phyloP scores from a whole-genome alignment of 2,797 vertebrate genomes.

The Channallabes apus region DNA sequence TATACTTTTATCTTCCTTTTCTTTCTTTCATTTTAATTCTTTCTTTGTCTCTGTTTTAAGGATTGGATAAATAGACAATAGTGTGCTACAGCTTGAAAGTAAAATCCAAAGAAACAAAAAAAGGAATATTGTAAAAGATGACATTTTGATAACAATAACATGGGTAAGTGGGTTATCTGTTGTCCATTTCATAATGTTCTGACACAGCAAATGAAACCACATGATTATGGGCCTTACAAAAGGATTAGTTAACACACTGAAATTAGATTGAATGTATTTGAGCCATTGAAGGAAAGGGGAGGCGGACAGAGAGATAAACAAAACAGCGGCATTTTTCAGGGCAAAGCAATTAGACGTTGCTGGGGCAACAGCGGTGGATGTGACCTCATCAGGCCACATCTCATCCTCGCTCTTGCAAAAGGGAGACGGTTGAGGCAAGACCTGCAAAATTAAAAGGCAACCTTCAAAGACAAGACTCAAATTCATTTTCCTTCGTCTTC shows the following conservation, averaged over 20 bases:
- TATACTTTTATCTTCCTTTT: background rate
- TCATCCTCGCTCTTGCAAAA: slow-evolving; percentile 43
- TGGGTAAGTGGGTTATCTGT: background rate
- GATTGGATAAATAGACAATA: no score
- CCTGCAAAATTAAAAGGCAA: slow-evolving; percentile 56
- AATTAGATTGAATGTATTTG: slow-evolving; percentile 46
- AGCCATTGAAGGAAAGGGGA: slow-evolving; percentile 29
- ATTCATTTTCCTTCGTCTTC: slow-evolving; percentile 47
- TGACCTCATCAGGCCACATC: slow-evolving; percentile 56
- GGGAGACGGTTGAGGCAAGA: slow-evolving; percentile 49
- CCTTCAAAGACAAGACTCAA: slow-evolving; percentile 48
- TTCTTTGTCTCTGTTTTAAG: background rate
- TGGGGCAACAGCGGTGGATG: slow-evolving; percentile 50
- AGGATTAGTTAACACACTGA: slow-evolving; percentile 46
- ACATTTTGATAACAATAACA: background rate
- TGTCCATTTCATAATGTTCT: slow-evolving; percentile 12
- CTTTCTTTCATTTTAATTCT: background rate
- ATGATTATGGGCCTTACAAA: slow-evolving; percentile 43
- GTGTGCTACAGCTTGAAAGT: background rate
- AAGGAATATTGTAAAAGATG: background rate
- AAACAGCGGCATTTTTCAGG: slow-evolving; percentile 54
- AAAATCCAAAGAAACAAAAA: background rate
- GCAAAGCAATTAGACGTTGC: slow-evolving; percentile 61
- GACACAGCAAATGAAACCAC: slow-evolving; percentile 10
- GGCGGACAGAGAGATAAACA: slow-evolving; percentile 49